Evolutionary conservation across 2,113 vertebrate genomes (phyloP).

Genomic region (Acrocephalus kingi): DNA sequence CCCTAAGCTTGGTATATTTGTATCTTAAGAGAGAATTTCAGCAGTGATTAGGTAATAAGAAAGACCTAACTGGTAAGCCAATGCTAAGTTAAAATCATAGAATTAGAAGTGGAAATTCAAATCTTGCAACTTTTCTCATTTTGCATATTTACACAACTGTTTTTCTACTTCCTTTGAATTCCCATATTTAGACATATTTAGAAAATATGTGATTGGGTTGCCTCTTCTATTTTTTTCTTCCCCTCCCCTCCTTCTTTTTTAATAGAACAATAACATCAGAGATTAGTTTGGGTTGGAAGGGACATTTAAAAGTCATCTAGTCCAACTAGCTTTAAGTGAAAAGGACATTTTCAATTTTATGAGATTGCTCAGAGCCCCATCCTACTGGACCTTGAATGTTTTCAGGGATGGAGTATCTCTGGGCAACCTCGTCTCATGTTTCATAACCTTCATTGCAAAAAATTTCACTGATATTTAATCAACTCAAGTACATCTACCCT

Average conservation of each 20-base stretch:
- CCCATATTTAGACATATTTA: background rate
- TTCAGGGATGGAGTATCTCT: background rate
- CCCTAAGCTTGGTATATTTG: background rate
- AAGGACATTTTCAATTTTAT: background rate
- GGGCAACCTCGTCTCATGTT: no score
- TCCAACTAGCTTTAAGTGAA: background rate
- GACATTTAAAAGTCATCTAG: background rate
- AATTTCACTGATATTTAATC: background rate
- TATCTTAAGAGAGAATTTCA: background rate
- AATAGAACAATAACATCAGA: background rate
- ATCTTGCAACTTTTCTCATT: background rate
- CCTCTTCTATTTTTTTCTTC: background rate
- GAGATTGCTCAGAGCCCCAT: background rate
- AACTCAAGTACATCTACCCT: background rate
- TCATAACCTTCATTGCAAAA: background rate
- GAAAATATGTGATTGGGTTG: background rate
- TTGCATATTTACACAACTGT: background rate
- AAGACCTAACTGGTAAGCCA: background rate
- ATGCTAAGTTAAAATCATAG: background rate
- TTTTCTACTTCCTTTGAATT: background rate
- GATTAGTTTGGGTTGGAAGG: background rate
- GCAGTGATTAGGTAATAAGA: background rate
- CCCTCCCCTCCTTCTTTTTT: accelerated
- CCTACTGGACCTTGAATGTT: background rate
- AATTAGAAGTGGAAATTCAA: background rate